phyloP scores from a whole-genome alignment of 2,797 vertebrate species.

The Eulemur coronatus region DNA sequence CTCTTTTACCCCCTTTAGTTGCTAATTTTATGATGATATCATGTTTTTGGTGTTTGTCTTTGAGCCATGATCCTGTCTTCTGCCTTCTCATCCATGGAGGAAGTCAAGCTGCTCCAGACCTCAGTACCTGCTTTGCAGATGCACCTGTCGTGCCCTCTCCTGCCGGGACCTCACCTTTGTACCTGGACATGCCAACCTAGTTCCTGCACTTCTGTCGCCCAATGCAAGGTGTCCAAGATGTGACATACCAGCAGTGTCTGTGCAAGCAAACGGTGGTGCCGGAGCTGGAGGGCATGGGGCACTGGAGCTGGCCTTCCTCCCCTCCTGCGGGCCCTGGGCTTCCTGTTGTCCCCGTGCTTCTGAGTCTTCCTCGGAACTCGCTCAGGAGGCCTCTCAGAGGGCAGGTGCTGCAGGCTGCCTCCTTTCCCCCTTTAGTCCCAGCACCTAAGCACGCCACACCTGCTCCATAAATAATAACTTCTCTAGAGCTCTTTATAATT shows the following conservation, averaged over 20 bases:
- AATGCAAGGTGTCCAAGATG: neutral
- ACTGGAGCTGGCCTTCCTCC: neutral
- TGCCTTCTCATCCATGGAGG: neutral
- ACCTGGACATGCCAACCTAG: neutral
- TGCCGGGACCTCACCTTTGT: neutral
- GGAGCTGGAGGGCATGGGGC: neutral
- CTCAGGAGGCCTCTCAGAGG: neutral
- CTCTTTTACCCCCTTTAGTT: neutral
- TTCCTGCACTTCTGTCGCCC: neutral
- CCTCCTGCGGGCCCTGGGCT: neutral
- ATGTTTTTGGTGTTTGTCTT: neutral
- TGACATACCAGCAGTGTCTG: rapidly evolving
- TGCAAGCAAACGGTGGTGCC: rapidly evolving
- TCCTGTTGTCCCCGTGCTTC: neutral
- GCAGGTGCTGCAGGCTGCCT: neutral
- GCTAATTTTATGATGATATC: neutral
- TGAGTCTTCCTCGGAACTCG: neutral
- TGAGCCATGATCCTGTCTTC: neutral
- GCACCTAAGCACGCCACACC: neutral
- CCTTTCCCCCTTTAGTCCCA: neutral
- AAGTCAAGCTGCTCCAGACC: neutral
- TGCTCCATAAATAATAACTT: conserved; percentile 30
- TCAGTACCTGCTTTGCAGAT: neutral
- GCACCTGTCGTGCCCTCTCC: neutral
- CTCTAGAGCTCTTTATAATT: conserved; percentile 9